These are phyloP conservation scores for Dicaeum eximium DNA, from an alignment of 2,113 vertebrate species.

Conservation along the genomic window DNA sequence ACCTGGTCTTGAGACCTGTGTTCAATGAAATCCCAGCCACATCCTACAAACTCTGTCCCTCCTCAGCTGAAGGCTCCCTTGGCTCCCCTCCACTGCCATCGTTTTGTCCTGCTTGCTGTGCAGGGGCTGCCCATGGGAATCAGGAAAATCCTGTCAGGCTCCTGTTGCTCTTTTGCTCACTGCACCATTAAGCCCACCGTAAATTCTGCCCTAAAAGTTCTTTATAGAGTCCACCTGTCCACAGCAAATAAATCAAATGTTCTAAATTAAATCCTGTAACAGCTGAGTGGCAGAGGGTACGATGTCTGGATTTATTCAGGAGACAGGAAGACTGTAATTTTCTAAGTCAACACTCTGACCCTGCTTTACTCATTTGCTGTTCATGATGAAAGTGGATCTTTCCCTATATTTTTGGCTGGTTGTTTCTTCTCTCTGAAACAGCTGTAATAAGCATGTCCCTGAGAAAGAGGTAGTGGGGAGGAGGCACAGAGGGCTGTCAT, in stretches of 20 bases:
- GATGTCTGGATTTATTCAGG: slow-evolving; percentile 69
- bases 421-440: slow-evolving; percentile 41
- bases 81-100: not conserved
- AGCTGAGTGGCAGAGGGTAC: slow-evolving; percentile 58
- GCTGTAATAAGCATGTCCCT: slow-evolving; percentile 21
- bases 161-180: slow-evolving; percentile 4
- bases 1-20: not conserved
- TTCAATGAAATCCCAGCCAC: not conserved
- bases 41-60: not conserved
- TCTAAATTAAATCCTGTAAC: slow-evolving; percentile 75
- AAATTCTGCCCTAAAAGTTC: slow-evolving; percentile 64
- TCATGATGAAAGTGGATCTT: slow-evolving; percentile 56
- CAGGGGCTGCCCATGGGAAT: not conserved
- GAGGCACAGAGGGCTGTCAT: slow-evolving; percentile 12
- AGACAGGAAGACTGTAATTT: slow-evolving; percentile 72
- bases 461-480: not conserved
- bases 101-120: not conserved
- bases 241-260: slow-evolving; percentile 73
- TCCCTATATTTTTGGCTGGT: slow-evolving; percentile 14
- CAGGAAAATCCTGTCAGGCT: not conserved
- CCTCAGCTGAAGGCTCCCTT: not conserved
- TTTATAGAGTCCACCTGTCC: slow-evolving; percentile 74
- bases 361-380: slow-evolving; percentile 55
- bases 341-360: slow-evolving; percentile 74
- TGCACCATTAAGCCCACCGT: slow-evolving; percentile 9